These are phyloP conservation scores for Phataginus tetradactyla DNA, from an alignment of 2,797 vertebrate species.

Conservation along the genomic window DNA sequence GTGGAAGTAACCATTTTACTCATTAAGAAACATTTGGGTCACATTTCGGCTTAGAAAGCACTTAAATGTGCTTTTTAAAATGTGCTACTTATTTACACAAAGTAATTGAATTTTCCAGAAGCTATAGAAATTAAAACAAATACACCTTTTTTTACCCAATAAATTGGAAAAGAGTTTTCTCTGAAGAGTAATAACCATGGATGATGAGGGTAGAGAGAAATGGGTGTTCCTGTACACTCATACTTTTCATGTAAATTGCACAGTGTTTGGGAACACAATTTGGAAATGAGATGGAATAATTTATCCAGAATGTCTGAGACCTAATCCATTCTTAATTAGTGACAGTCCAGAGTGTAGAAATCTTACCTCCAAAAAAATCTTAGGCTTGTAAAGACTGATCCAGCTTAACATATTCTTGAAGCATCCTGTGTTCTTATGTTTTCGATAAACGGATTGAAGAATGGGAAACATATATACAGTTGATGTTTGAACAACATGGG, in stretches of 20 bases:
- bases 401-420: neutral
- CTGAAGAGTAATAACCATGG: neutral
- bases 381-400: neutral
- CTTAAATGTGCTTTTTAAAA: neutral
- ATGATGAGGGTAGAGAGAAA: neutral
- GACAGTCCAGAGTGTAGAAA: neutral
- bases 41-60: neutral
- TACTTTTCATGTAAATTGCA: neutral
- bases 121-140: slow-evolving; percentile 32
- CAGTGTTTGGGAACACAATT: neutral
- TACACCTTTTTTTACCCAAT: neutral
- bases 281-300: neutral
- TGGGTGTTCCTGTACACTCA: neutral
- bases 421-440: neutral
- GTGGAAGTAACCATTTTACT: neutral
- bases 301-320: neutral
- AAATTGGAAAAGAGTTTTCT: neutral
- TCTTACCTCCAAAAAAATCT: neutral
- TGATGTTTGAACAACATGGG: too few species aligned
- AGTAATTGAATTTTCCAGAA: slow-evolving; percentile 58
- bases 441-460: neutral
- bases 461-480: neutral
- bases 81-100: neutral
- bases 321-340: neutral
- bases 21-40: neutral